Evolutionary conservation across 2,888 invertebrate genomes (phyloP).

Genomic region (Leuctra nigra): DNA sequence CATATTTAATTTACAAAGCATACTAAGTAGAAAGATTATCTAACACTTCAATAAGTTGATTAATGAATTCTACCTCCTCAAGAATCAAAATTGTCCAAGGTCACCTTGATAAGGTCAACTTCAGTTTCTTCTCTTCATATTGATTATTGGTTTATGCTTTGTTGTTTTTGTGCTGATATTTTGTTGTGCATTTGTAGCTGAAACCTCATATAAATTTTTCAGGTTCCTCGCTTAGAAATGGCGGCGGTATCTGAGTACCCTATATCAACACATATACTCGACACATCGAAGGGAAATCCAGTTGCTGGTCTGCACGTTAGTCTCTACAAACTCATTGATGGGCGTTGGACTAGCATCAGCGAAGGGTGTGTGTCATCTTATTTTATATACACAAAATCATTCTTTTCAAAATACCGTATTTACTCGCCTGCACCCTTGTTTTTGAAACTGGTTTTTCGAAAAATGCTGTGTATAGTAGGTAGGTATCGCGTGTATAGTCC

Average conservation of each 20-base stretch:
- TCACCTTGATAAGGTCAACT: constrained; percentile 10
- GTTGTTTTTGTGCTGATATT: background rate
- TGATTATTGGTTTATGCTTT: background rate
- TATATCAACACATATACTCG: constrained; percentile 68
- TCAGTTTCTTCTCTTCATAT: background rate
- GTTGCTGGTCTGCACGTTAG: constrained; percentile 59
- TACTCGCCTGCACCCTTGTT: no score
- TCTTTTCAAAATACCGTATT: no score
- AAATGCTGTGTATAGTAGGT: no score
- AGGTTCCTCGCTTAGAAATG: background rate
- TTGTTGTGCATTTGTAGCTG: no score
- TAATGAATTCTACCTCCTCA: background rate
- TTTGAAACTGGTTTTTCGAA: no score
- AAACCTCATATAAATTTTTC: no score
- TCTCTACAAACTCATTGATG: constrained; percentile 56
- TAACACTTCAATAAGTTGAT: no score
- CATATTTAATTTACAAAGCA: no score
- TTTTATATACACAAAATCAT: no score
- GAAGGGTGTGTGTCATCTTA: constrained; percentile 38
- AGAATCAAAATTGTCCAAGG: constrained; percentile 7
- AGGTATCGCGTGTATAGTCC: no score
- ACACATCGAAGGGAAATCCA: constrained; percentile 61
- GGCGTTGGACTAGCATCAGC: constrained; percentile 56
- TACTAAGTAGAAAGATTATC: no score
- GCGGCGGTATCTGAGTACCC: constrained; percentile 39